Percentiles rank a stretch among this genome's conserved stretches.
phyloP scores from a whole-genome alignment of 2,797 vertebrate species.

The Oreochromis grahami region DNA sequence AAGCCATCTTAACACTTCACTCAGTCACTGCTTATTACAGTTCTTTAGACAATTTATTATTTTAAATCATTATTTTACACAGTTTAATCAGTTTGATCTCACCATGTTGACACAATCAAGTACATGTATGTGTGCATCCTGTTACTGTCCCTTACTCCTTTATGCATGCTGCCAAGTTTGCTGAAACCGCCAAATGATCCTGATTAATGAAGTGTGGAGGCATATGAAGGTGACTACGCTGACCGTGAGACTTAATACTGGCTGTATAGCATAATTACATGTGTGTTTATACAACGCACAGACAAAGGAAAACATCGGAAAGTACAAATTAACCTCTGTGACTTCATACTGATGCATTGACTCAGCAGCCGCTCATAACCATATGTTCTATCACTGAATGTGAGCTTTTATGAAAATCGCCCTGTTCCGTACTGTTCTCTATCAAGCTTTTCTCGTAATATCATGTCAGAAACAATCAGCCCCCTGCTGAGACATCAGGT shows the following conservation, averaged over 20 bases:
- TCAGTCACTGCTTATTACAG: background rate
- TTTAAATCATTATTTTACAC: background rate
- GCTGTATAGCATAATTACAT: constrained; percentile 22
- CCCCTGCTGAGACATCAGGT: constrained; percentile 15
- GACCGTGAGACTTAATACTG: constrained; percentile 30
- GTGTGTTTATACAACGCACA: constrained; percentile 26
- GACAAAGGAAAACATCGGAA: constrained; percentile 48
- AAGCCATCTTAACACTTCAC: background rate
- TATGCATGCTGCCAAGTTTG: background rate
- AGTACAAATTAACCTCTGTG: constrained; percentile 50
- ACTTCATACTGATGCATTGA: constrained; percentile 26
- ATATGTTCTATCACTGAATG: constrained; percentile 33
- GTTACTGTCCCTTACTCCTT: background rate
- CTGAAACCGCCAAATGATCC: background rate
- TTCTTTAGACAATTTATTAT: background rate
- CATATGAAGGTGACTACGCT: constrained; percentile 4
- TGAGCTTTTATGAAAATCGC: background rate
- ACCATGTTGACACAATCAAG: background rate
- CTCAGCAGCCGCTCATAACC: constrained; percentile 26
- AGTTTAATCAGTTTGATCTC: background rate
- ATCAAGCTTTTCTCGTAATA: background rate
- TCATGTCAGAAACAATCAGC: constrained; percentile 43
- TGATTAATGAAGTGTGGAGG: constrained; percentile 27
- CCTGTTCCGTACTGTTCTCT: background rate
- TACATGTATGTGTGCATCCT: background rate